phyloP scores from a whole-genome alignment of 1,140 invertebrate genomes.

The Lanistes nyassanus region DNA sequence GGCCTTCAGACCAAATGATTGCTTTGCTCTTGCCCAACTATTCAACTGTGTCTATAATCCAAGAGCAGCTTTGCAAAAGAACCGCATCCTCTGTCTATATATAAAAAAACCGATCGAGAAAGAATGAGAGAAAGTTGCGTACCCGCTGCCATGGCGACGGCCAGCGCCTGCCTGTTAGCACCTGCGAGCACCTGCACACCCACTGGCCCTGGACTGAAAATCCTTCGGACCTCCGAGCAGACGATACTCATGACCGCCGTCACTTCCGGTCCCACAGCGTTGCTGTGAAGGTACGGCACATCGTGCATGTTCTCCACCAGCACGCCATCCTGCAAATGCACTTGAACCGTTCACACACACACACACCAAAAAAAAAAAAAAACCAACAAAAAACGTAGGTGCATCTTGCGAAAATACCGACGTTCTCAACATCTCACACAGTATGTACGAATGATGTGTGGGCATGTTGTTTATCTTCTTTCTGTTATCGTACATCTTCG shows the following conservation, averaged over 20 bases:
- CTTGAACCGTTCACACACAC: no score
- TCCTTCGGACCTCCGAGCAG: constrained; percentile 49
- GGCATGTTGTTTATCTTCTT: no score
- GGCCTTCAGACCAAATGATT: background rate
- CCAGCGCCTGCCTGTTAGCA: constrained; percentile 82
- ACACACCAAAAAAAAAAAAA: no score
- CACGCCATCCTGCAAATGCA: constrained; percentile 76
- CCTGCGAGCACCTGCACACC: constrained; percentile 84
- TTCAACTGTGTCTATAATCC: constrained; percentile 78
- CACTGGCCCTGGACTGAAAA: constrained; percentile 54
- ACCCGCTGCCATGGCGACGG: constrained; percentile 96
- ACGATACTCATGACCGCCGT: constrained; percentile 76
- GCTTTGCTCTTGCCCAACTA: constrained; percentile 69
- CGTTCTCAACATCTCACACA: no score
- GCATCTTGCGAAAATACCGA: no score
- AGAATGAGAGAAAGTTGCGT: constrained; percentile 26
- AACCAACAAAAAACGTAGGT: no score
- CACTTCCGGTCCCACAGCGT: constrained; percentile 76
- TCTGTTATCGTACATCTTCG: no score
- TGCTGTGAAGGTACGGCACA: constrained; percentile 77
- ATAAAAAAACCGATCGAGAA: background rate
- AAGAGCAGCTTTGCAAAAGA: no score
- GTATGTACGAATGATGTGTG: no score
- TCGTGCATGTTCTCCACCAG: constrained; percentile 91
- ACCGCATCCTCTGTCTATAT: background rate